Evolutionary conservation across 2,888 invertebrate species (phyloP), one percentile per base, ranked within the genome.

Genomic region (Phengaris arion): DNA sequence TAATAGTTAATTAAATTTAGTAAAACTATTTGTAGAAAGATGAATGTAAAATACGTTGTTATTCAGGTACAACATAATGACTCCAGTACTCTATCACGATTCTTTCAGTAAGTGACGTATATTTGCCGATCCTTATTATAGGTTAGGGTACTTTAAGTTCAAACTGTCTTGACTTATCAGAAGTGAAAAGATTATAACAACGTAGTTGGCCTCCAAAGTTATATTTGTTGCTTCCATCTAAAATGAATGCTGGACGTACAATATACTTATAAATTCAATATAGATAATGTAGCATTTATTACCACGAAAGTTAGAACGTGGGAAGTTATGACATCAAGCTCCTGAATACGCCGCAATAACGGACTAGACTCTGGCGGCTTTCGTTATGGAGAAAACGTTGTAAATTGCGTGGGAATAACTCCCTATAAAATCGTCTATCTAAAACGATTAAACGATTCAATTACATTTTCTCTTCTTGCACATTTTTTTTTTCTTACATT

Each of bases 381-480:
- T 64, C 64, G 35, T 64, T 64, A 45, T 35, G 13, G 64, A 64
- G 64, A 64, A 64, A 64, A 64, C 64, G 64, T 10, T 35, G 35
- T 13, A 64, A 64, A 64, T 64, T 64, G 64, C 64, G 64, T 64
- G 64, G 64, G 64, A 64, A 64, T 64, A 64, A 13, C 35, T 64
- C 64, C 64, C 64, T 45, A 64, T 45, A 64, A 64, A 64, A 59
- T 59, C 59, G 45, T 64, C 64, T 64, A 64, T 64, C 35, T 64
- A 45, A 64, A 35, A 64, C 35, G 35, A 45, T 12, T 64, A 13
- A 64, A 13, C 64, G 35, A 64, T 22, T 45, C 64, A 45, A 64
- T 64, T 45, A 12, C 64, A 64, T 64, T 64, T 64, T 64, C 64
- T 64, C 45, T 64, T 64, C 13, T 64, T 12, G 13, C 35, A 64